phyloP scores from a whole-genome alignment of 2,113 vertebrate species.

The Pachypanchax playfairii region DNA sequence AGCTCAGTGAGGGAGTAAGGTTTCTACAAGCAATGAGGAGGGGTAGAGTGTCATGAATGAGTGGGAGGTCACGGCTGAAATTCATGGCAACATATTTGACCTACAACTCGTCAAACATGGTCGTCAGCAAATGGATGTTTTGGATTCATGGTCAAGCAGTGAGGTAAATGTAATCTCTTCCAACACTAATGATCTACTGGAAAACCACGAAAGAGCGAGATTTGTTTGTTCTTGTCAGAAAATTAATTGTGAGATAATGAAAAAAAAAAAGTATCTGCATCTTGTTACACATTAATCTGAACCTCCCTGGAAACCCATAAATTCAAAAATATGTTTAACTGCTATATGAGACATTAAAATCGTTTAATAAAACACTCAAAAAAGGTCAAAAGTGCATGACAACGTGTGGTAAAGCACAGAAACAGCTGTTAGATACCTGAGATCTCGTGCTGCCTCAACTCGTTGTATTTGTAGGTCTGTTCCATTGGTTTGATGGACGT shows the following conservation, averaged over 20 bases:
- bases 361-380: conserved; percentile 29
- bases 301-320: neutral
- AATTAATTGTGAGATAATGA: neutral
- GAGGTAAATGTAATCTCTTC: neutral
- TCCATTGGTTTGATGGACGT: conserved; percentile 95
- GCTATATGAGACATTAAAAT: no score
- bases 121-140: conserved; percentile 6
- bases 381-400: conserved; percentile 33
- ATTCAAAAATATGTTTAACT: no score
- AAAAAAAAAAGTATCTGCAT: neutral
- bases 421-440: conserved; percentile 82
- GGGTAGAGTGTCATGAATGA: conserved; percentile 43
- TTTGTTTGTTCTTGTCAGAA: conserved; percentile 13
- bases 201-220: conserved; percentile 63
- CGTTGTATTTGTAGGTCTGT: conserved; percentile 96
- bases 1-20: conserved; percentile 58
- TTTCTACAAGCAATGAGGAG: conserved; percentile 49
- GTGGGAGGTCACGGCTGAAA: conserved; percentile 23
- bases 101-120: conserved; percentile 60
- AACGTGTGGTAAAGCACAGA: conserved; percentile 17
- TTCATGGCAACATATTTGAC: conserved; percentile 59
- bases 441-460: conserved; percentile 96
- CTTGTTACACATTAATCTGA: neutral
- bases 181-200: no score
- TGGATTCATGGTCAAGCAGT: conserved; percentile 8